phyloP scores from a whole-genome alignment of 2,113 vertebrate genomes.

The Ramphastos sulfuratus region DNA sequence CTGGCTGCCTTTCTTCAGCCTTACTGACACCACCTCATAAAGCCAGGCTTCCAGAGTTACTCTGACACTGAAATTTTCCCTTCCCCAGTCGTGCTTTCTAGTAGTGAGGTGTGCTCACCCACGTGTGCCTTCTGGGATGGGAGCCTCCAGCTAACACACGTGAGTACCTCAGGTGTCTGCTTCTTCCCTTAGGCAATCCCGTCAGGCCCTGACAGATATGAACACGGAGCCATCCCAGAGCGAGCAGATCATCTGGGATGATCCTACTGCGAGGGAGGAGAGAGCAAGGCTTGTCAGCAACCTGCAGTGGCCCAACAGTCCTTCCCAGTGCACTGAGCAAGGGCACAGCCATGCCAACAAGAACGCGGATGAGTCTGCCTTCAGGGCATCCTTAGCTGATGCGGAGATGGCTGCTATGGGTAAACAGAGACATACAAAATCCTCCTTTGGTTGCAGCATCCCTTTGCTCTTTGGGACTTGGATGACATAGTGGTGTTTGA shows the following conservation, averaged over 20 bases:
- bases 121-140: background rate
- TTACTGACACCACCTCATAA: background rate
- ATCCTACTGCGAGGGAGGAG: slow-evolving; percentile 95
- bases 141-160: background rate
- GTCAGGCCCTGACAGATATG: slow-evolving; percentile 79
- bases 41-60: background rate
- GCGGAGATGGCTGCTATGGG: slow-evolving; percentile 85
- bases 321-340: slow-evolving; percentile 86
- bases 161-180: background rate
- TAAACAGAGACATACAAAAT: slow-evolving; percentile 54
- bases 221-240: slow-evolving; percentile 96
- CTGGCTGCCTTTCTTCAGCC: background rate
- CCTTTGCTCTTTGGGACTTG: background rate
- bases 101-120: background rate
- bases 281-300: slow-evolving; percentile 93
- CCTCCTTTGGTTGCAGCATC: background rate
- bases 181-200: slow-evolving; percentile 80
- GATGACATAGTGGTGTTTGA: background rate
- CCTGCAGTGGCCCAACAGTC: slow-evolving; percentile 91
- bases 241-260: slow-evolving; percentile 98
- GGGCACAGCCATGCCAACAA: slow-evolving; percentile 38
- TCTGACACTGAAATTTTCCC: background rate
- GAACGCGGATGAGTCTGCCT: slow-evolving; percentile 57
- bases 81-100: background rate
- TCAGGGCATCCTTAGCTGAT: slow-evolving; percentile 78